Percentiles rank a stretch among this genome's conserved stretches.
These are phyloP conservation scores for Stenodera caucasica DNA, from an alignment of 2,888 invertebrate species.

Conservation along the genomic window DNA sequence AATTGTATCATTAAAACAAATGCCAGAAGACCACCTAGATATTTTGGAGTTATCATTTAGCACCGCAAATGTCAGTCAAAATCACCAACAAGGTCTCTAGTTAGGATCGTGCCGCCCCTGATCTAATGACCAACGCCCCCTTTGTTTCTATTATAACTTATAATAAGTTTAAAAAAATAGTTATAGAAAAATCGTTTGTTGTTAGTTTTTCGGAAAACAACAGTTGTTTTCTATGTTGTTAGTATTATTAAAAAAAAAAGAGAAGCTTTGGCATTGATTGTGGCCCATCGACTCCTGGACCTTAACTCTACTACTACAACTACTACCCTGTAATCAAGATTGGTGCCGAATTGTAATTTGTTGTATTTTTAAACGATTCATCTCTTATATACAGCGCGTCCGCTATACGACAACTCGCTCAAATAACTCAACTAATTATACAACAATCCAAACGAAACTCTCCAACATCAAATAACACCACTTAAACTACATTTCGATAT, in stretches of 20 bases:
- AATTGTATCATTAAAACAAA: no score
- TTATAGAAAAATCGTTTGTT: no score
- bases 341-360: conserved; percentile 26
- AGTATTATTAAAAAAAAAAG: not conserved
- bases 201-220: no score
- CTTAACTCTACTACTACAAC: no score
- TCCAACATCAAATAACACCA: no score
- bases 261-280: conserved; percentile 3
- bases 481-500: no score
- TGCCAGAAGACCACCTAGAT: not conserved
- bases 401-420: no score
- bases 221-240: no score
- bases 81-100: conserved; percentile 7
- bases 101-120: not conserved
- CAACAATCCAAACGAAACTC: no score
- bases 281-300: conserved; percentile 6
- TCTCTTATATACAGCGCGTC: not conserved
- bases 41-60: not conserved
- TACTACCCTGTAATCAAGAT: conserved; percentile 21
- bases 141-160: conserved; percentile 4
- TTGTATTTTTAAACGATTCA: conserved; percentile 15
- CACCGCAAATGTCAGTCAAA: conserved; percentile 4
- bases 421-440: no score
- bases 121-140: conserved; percentile 6
- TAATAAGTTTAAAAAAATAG: no score